Evolutionary conservation across 1,140 invertebrate genomes (phyloP).

Genomic region (Drosophila carrolli): DNA sequence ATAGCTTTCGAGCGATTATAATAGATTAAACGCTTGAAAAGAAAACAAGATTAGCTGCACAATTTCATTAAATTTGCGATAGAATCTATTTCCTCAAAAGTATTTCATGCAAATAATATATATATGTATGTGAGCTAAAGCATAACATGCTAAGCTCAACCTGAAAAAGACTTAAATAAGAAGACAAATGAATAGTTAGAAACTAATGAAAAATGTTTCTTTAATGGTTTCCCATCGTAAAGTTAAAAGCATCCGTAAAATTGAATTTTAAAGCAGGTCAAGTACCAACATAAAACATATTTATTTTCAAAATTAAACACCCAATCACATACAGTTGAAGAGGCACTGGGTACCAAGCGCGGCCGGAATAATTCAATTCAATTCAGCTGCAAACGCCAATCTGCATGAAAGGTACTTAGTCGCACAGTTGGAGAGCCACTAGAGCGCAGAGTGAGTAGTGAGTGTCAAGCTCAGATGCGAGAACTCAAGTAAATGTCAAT

Average conservation of each 20-base stretch:
- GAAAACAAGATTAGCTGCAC: too few species aligned
- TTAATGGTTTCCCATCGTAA: too few species aligned
- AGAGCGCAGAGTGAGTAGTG: slow-evolving; percentile 15
- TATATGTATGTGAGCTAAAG: too few species aligned
- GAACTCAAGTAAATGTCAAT: slow-evolving; percentile 70
- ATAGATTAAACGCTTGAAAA: neutral
- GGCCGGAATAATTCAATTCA: slow-evolving; percentile 23
- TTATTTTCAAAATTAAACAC: neutral
- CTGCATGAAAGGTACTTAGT: slow-evolving; percentile 8
- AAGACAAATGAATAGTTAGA: too few species aligned
- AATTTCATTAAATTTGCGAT: too few species aligned
- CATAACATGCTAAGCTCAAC: too few species aligned
- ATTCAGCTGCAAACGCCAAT: slow-evolving; percentile 27
- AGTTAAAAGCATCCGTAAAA: too few species aligned
- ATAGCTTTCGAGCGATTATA: neutral
- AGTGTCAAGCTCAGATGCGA: slow-evolving; percentile 19
- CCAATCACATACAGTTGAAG: slow-evolving; percentile 6
- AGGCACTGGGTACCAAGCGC: slow-evolving; percentile 10
- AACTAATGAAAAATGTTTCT: too few species aligned
- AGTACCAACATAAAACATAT: neutral
- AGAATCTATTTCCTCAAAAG: too few species aligned
- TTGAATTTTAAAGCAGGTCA: too few species aligned
- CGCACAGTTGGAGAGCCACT: slow-evolving; percentile 50
- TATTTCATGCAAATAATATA: too few species aligned
- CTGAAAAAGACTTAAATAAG: too few species aligned